phyloP scores from a whole-genome alignment of 2,113 vertebrate genomes.

The Eulemur rufifrons region DNA sequence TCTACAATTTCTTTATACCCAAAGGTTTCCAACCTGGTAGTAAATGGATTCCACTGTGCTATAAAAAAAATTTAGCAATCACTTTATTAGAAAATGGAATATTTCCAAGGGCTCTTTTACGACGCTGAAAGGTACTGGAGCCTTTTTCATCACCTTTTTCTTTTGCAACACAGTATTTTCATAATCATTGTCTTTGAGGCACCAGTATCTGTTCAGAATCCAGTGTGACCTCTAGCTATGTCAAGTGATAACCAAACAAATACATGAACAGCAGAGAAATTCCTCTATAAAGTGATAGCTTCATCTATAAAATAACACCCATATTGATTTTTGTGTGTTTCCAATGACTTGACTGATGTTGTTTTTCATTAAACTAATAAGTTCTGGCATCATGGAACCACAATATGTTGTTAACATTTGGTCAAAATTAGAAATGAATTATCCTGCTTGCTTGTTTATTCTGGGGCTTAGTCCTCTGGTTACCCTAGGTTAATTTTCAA shows the following conservation, averaged over 20 bases:
- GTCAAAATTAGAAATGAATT: conserved; percentile 63
- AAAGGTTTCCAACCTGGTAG: conserved; percentile 8
- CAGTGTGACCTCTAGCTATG: neutral
- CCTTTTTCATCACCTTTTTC: neutral
- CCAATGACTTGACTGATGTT: conserved; percentile 42
- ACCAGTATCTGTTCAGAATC: conserved; percentile 10
- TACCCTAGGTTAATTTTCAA: conserved; percentile 76
- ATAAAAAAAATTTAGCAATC: neutral
- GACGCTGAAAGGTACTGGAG: neutral
- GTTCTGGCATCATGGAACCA: conserved; percentile 40
- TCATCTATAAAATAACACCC: conserved; percentile 39
- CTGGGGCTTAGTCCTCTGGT: conserved; percentile 51
- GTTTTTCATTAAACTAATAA: conserved; percentile 66
- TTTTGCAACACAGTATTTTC: conserved; percentile 22
- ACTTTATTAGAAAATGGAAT: conserved; percentile 36
- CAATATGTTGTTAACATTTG: conserved; percentile 62
- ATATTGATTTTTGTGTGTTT: conserved; percentile 58
- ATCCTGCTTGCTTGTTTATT: conserved; percentile 68
- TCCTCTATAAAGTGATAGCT: conserved; percentile 27
- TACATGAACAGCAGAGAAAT: neutral
- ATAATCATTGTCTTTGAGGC: conserved; percentile 33
- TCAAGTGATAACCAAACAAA: conserved; percentile 14
- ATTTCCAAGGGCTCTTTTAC: neutral
- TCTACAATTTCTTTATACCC: conserved; percentile 41
- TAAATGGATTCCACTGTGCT: neutral